Evolutionary conservation across 2,888 invertebrate species (phyloP).

Genomic region (Autographa gamma): DNA sequence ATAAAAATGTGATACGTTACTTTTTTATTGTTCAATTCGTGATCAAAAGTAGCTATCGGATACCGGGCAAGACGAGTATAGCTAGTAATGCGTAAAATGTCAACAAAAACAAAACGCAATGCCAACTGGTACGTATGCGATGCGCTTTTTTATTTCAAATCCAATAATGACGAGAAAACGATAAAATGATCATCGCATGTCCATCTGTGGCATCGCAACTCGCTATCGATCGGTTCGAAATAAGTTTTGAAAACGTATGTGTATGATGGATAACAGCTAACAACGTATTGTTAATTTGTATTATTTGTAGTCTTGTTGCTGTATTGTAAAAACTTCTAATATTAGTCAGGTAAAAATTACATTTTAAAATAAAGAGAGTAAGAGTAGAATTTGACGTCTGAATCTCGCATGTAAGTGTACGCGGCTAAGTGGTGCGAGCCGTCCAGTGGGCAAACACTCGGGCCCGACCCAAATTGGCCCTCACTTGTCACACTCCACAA

Average conservation of each 20-base stretch:
- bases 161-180: conserved; percentile 40
- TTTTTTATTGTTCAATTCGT: conserved; percentile 28
- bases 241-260: conserved; percentile 24
- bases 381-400: conserved; percentile 22
- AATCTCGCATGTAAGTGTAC: conserved; percentile 25
- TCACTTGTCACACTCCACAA: conserved; percentile 72
- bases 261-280: not conserved
- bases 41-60: conserved; percentile 33
- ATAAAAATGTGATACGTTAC: conserved; percentile 35
- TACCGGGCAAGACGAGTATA: conserved; percentile 48
- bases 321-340: not conserved
- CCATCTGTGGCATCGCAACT: conserved; percentile 24
- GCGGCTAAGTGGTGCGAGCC: conserved; percentile 52
- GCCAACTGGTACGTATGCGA: conserved; percentile 35
- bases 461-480: conserved; percentile 74
- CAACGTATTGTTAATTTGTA: not conserved
- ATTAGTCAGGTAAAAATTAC: not conserved
- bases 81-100: conserved; percentile 37
- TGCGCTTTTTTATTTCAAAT: conserved; percentile 36
- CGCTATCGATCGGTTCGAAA: conserved; percentile 25
- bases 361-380: conserved; percentile 6
- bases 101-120: conserved; percentile 49
- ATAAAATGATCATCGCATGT: conserved; percentile 38
- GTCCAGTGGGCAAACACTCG: conserved; percentile 74
- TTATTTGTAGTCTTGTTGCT: not conserved